phyloP scores from a whole-genome alignment of 64 coral and sea anemone genomes.

The Montipora sp. region DNA sequence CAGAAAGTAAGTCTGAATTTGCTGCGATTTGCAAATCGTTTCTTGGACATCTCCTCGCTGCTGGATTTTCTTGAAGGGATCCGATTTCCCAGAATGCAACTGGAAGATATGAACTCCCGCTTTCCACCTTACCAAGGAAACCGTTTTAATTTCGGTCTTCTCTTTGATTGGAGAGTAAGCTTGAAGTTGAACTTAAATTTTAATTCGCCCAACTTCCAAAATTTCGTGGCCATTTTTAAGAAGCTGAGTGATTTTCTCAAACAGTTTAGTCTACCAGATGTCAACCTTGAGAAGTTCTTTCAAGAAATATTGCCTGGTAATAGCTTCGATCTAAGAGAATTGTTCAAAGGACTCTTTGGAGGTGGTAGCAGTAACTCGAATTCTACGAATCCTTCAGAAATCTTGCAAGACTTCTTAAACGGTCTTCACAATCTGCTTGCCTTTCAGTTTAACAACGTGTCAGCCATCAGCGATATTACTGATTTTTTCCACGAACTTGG shows the following conservation, averaged over 20 bases:
- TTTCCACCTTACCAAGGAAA: conserved; percentile 22
- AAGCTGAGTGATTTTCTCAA: conserved; percentile 65
- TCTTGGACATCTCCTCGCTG: conserved; percentile 73
- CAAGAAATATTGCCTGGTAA: conserved; percentile 73
- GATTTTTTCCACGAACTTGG: conserved; percentile 74
- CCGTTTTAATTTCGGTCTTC: conserved; percentile 81
- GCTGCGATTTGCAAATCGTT: conserved; percentile 77
- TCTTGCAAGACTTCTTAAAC: conserved; percentile 57
- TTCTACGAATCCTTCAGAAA: conserved; percentile 39
- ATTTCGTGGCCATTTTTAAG: conserved; percentile 56
- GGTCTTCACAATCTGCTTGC: conserved; percentile 50
- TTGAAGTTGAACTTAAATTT: conserved; percentile 78
- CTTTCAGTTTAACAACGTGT: conserved; percentile 57
- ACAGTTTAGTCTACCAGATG: conserved; percentile 61
- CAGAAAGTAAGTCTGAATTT: conserved; percentile 62
- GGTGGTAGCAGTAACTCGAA: background rate
- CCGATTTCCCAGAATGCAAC: conserved; percentile 52
- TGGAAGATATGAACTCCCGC: conserved; percentile 29
- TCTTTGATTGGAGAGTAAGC: conserved; percentile 85
- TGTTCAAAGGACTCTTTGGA: conserved; percentile 56
- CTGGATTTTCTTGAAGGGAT: conserved; percentile 69
- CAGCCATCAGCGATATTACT: conserved; percentile 62
- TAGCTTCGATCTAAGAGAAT: conserved; percentile 7
- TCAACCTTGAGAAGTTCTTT: conserved; percentile 79
- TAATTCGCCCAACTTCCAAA: conserved; percentile 63